Evolutionary conservation across 2,797 vertebrate genomes (phyloP).

Genomic region (Sebastolobus altivelis): DNA sequence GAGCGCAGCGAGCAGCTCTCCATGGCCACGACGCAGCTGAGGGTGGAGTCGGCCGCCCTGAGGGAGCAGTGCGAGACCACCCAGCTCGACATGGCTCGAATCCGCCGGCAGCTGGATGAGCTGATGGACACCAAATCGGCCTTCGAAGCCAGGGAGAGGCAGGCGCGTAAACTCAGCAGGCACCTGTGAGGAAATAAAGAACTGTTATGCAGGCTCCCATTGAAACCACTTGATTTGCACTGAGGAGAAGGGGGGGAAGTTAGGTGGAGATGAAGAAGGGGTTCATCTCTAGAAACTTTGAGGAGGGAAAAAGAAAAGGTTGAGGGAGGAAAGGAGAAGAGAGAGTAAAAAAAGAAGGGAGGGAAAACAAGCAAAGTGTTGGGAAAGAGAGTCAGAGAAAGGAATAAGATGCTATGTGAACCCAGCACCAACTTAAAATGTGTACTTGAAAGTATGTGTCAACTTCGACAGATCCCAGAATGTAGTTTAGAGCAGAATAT

Average conservation of each 20-base stretch:
- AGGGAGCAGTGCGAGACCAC: constrained; percentile 75
- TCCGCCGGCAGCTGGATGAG: constrained; percentile 80
- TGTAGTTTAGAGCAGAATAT: not conserved
- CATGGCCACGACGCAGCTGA: constrained; percentile 69
- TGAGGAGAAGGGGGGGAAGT: not conserved
- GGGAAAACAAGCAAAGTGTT: too few relatives aligned
- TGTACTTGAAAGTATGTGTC: not conserved
- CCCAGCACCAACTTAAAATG: not conserved
- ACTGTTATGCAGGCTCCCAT: not conserved
- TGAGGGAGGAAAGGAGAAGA: not conserved
- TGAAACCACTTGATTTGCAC: not conserved
- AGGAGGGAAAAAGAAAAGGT: not conserved
- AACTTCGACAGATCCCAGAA: not conserved
- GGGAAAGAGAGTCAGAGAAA: not conserved
- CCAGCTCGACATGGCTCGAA: constrained; percentile 81
- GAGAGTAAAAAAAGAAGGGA: too few relatives aligned
- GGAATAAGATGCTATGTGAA: not conserved
- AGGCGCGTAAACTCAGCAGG: constrained; percentile 85
- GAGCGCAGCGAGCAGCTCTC: constrained; percentile 78
- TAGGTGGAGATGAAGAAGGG: not conserved
- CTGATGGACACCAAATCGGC: constrained; percentile 83
- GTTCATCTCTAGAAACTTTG: not conserved
- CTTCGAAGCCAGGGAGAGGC: constrained; percentile 84
- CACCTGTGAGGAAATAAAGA: constrained; percentile 74
- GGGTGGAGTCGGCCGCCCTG: constrained; percentile 75